These are phyloP conservation scores for Percopsis omiscomaycus DNA, from an alignment of 2,797 vertebrate genomes.

Conservation along the genomic window DNA sequence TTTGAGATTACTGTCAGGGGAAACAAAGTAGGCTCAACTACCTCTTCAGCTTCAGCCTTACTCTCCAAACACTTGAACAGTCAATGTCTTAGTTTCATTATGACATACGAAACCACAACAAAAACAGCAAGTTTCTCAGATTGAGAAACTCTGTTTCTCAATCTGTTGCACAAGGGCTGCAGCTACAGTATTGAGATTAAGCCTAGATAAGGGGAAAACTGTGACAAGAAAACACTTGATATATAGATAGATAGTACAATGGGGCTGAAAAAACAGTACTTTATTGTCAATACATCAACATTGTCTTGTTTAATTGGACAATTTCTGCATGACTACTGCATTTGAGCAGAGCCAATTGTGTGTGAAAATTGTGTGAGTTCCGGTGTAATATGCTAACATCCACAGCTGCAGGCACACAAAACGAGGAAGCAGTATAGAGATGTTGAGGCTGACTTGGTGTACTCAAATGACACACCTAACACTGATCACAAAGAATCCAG, in stretches of 20 bases:
- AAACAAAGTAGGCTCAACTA: neutral
- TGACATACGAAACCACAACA: constrained; percentile 27
- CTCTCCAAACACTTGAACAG: neutral
- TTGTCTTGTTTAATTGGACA: neutral
- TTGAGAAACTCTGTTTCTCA: constrained; percentile 12
- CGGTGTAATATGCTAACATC: neutral
- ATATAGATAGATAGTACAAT: too few species aligned
- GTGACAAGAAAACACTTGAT: neutral
- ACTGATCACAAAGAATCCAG: neutral
- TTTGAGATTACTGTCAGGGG: neutral
- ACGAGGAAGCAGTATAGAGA: constrained; percentile 67
- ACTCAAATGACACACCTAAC: neutral
- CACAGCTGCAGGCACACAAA: constrained; percentile 22
- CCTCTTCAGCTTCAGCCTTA: neutral
- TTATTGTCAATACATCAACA: constrained; percentile 3
- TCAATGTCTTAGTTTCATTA: neutral
- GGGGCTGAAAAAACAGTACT: constrained; percentile 1
- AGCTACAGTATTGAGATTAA: constrained; percentile 1
- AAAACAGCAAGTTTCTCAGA: constrained; percentile 20
- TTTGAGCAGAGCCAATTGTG: constrained; percentile 6
- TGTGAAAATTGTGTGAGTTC: constrained; percentile 36
- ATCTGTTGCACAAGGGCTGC: neutral
- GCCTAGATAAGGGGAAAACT: too few species aligned
- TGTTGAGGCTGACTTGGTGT: constrained; percentile 34
- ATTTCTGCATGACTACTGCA: too few species aligned